Evolutionary conservation across 1,140 invertebrate genomes (phyloP).

Genomic region (Riptortus pedestris): DNA sequence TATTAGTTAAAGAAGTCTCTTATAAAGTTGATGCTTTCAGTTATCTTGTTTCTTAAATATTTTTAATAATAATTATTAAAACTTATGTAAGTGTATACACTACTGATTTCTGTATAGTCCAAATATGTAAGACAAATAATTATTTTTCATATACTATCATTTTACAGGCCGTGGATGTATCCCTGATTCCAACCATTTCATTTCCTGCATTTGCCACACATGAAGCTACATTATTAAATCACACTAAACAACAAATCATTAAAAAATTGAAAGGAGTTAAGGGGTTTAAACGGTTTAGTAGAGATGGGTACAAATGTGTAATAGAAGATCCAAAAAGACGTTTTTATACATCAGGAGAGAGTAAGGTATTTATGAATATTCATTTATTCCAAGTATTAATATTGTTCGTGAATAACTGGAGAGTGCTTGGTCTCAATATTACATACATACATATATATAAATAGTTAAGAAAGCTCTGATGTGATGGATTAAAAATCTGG

Average conservation of each 20-base stretch:
- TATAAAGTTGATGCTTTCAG: too few relatives aligned
- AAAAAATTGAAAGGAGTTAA: constrained; percentile 76
- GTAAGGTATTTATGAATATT: constrained; percentile 43
- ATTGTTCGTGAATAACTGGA: neutral
- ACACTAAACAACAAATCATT: constrained; percentile 81
- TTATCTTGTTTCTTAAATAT: too few relatives aligned
- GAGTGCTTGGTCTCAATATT: too few relatives aligned
- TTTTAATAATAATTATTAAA: too few relatives aligned
- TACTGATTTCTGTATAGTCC: too few relatives aligned
- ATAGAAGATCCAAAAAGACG: constrained; percentile 69
- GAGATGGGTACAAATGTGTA: constrained; percentile 88
- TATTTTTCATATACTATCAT: neutral
- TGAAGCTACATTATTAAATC: constrained; percentile 73
- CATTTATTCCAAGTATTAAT: neutral
- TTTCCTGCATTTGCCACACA: constrained; percentile 98
- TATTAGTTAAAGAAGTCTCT: too few relatives aligned
- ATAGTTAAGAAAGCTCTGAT: too few relatives aligned
- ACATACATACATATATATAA: too few relatives aligned
- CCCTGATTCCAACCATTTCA: constrained; percentile 82
- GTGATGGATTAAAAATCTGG: too few relatives aligned
- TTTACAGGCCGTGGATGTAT: constrained; percentile 72
- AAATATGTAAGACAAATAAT: too few relatives aligned
- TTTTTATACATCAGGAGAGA: constrained; percentile 60
- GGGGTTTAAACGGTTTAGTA: constrained; percentile 88
- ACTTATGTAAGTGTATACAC: too few relatives aligned